Conservation (phyloP, 1,140 invertebrate genomes). For the Pteromalus puparum region DNA sequence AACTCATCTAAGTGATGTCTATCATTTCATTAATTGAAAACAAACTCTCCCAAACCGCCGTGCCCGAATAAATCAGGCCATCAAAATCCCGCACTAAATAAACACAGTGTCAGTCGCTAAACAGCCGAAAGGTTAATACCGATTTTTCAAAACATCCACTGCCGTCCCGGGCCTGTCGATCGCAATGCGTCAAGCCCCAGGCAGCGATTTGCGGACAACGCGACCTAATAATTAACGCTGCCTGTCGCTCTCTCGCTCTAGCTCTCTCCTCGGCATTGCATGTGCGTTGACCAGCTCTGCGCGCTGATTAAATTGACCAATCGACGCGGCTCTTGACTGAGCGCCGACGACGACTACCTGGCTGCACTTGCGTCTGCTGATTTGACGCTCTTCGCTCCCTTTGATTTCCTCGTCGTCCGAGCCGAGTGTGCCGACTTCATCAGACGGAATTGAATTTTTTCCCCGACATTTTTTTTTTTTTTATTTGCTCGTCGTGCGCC, state of each 20-base stretch:
- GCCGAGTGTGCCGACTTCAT: not conserved
- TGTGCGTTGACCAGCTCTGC: not conserved
- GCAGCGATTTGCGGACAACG: not conserved
- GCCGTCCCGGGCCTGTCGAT: not conserved
- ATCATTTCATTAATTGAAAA: too few species aligned
- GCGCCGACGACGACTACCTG: not conserved
- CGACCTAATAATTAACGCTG: not conserved
- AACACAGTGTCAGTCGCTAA: too few species aligned
- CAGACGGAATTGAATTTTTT: not conserved
- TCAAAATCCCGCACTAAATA: too few species aligned
- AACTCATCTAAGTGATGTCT: too few species aligned
- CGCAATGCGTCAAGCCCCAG: not conserved
- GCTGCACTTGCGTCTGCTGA: not conserved
- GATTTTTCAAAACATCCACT: too few species aligned
- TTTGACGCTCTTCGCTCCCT: not conserved
- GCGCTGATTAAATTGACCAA: not conserved
- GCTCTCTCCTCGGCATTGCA: too few species aligned
- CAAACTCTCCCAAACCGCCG: too few species aligned
- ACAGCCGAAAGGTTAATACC: not conserved
- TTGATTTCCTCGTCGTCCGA: not conserved
- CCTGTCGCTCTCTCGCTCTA: not conserved
- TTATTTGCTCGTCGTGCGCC: too few species aligned
- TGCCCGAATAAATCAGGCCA: too few species aligned
- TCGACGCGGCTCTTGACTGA: constrained; percentile 2
- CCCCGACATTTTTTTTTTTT: not conserved